These are phyloP conservation scores for Planococcus citri DNA, from an alignment of 1,140 invertebrate species.

Conservation along the genomic window DNA sequence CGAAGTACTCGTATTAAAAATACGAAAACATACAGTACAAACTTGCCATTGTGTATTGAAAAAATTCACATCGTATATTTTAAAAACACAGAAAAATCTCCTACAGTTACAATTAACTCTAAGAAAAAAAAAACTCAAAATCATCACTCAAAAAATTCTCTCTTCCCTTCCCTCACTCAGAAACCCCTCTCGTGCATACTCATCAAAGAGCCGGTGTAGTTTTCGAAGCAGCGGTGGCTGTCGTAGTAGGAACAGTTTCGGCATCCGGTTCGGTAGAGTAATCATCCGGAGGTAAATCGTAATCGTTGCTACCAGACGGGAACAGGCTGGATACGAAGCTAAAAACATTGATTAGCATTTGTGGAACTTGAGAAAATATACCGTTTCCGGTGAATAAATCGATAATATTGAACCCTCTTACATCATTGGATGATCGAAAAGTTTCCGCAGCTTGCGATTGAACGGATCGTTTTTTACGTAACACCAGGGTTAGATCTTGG, in stretches of 20 bases:
- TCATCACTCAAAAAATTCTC: too few relatives aligned
- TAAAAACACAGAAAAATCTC: too few relatives aligned
- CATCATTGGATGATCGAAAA: neutral
- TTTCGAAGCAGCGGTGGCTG: neutral
- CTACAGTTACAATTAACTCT: too few relatives aligned
- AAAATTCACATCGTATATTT: too few relatives aligned
- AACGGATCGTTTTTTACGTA: neutral
- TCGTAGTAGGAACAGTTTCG: neutral
- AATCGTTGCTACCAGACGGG: neutral
- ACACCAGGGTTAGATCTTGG: neutral
- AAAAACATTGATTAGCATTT: constrained; percentile 7
- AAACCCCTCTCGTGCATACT: too few relatives aligned
- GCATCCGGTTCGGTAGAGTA: neutral
- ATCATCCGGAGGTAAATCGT: neutral
- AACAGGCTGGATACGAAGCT: neutral
- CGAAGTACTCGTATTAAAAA: too few relatives aligned
- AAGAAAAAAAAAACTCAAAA: too few relatives aligned
- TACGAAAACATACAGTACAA: too few relatives aligned
- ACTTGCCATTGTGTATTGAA: too few relatives aligned
- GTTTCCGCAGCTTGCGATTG: neutral
- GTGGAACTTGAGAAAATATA: neutral
- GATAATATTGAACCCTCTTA: neutral
- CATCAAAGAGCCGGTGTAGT: neutral
- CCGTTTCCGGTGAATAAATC: constrained; percentile 10
- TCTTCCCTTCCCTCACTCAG: too few relatives aligned